Evolutionary conservation across 2,888 invertebrate genomes (phyloP), one percentile per base, ranked within the genome.

Genomic region (Apotomis betuletana): DNA sequence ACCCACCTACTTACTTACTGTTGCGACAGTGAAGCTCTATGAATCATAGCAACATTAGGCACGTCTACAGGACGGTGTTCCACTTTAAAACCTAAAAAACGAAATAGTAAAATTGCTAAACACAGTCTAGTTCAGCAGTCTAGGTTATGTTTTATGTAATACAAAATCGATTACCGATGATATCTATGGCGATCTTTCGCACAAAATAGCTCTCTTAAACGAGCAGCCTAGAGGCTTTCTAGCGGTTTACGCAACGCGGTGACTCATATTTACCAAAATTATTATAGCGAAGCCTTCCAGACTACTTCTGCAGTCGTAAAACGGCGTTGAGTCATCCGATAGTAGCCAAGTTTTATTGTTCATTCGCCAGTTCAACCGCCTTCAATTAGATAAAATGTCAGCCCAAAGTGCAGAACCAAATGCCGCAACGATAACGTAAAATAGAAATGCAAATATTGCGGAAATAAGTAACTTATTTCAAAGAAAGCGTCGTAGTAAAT

Each of bases 191-290:
- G 76, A 80, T 81, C 77, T 78, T 76, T 75, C 55, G 67, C 70
- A 75, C 77, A 76, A 80, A 81, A 80, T 80, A 78, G 76, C 77
- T 77, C 79, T 81, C 80, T 83, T 77, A 81, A 81, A 77, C 79
- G 75, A 77, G 57, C 59, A 57, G 61, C 59, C 65, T 62, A 69
- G 69, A 76, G 82, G 80, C 83, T 82, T 81, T 78, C 81, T 79
- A 77, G 81, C 75, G 69, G 74, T 78, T 88, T 88, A 85, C 79
- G 83, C 83, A 87, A 87, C 44, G 61, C 74, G 75, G 77, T 86
- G 87, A 88, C 78, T 88, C 83, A 87, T 85, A 85, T 85, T 86
- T 83, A 81, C 83, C 82, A 82, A 86, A 86, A 72, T 72, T 86
- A 82, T 81, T 80, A 77, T 77, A 79, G 74, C 77, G 76, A 77